Base-by-base conservation (phyloP, 2,888 invertebrate species). In the Polyommatus iphigenia region DNA sequence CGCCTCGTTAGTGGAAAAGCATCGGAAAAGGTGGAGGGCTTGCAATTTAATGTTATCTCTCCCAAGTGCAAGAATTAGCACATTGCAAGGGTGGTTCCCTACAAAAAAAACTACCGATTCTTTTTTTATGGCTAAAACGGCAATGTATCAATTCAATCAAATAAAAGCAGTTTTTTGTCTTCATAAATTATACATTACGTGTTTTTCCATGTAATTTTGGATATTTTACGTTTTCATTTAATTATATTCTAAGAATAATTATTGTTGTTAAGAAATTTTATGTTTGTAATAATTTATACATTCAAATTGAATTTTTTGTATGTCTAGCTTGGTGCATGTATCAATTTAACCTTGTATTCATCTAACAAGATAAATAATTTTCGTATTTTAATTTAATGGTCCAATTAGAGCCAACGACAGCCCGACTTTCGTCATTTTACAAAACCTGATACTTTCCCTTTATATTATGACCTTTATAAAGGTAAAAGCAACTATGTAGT, bases 41-140 rank as follows among this genome's bases (percentile, higher is more conserved):
- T 32, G 15, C 88, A 88, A 92, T 91, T 92, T 91, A 92, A 91
- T 91, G 91, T 91, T 92, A 92, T 92, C 89, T 89, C 89, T 91
- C 92, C 91, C 91, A 85, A 87, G 91, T 86, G 91, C 83, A 87
- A 84, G 88, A 89, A 92, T 91, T 91, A 91, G 87, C 91, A 91
- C 91, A 88, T 82, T 88, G 87, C 87, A 88, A 86, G 82, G 81
- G 81, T 50, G 80, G 81, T 79, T 59, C 82, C 81, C 81, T 78
- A 78, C 20, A 8, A 20, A 67, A 10, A 24, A 20, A 13, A 3
- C 67, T 18, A 13, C 50, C 29, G 82, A 87, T 75, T 54, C 41
- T 3, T 50, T 75, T 24, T 75, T 75, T 73, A 75, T 75, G 18
- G 75, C 75, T 29, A 24, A 15, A 75, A 6, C 20, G 29, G 54